These are phyloP conservation scores for Neria commutata DNA, from an alignment of 2,888 invertebrate species.

Conservation along the genomic window DNA sequence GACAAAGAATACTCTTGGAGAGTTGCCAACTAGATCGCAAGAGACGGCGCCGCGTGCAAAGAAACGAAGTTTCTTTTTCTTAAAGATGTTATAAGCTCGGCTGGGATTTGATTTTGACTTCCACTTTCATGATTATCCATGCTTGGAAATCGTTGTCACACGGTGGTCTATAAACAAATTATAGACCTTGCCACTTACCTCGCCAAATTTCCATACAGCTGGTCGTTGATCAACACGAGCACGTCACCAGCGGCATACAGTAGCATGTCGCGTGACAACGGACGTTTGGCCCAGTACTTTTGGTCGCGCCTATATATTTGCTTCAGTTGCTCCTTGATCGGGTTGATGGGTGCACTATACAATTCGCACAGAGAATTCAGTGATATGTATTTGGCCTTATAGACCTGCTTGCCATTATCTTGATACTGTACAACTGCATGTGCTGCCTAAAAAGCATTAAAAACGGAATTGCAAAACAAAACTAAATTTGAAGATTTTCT, in stretches of 20 bases:
- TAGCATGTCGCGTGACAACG: constrained; percentile 88
- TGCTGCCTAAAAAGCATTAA: constrained; percentile 68
- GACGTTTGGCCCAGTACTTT: constrained; percentile 87
- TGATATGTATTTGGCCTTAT: constrained; percentile 92
- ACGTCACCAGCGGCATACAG: constrained; percentile 91
- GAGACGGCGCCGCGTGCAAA: too few relatives aligned
- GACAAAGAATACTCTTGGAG: too few relatives aligned
- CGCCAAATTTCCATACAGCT: constrained; percentile 76
- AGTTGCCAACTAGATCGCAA: too few relatives aligned
- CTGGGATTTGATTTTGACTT: too few relatives aligned
- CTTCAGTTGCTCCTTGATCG: constrained; percentile 88
- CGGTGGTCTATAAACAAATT: too few relatives aligned
- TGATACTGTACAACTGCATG: constrained; percentile 91
- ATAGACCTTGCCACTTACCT: constrained; percentile 65
- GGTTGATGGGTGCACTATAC: constrained; percentile 86
- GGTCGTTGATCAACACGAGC: constrained; percentile 82
- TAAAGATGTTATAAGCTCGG: too few relatives aligned
- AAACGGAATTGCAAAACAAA: neutral
- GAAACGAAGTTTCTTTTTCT: too few relatives aligned
- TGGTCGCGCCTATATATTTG: constrained; percentile 85
- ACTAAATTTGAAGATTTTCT: neutral
- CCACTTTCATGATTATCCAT: too few relatives aligned
- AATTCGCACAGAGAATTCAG: constrained; percentile 89
- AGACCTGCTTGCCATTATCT: constrained; percentile 87
- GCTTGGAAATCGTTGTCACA: too few relatives aligned